Evolutionary conservation across 2,888 invertebrate species (phyloP), one percentile per base, ranked within the genome.

Genomic region (Mylabris sibirica): DNA sequence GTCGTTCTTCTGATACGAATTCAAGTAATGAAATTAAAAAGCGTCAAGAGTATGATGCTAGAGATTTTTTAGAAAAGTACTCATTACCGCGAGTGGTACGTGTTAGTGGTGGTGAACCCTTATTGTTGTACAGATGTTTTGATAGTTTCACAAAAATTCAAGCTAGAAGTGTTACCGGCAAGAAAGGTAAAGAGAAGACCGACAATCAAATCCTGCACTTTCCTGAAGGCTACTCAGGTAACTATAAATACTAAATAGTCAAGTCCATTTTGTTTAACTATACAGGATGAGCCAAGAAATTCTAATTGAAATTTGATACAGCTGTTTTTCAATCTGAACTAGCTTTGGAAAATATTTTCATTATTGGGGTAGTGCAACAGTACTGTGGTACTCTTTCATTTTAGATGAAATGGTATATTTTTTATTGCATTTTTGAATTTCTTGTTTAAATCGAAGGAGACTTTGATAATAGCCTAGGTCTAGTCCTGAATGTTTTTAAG

Each of bases 151-250:
- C 89, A 79, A 87, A 90, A 76, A 89, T 90, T 72, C 89, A 90
- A 81, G 90, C 90, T 11, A 88, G 88, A 65, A 89, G 89, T 64
- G 78, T 89, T 72, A 82, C 86, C 11, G 87, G 87, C 67, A 88
- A 87, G 83, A 88, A 88, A 74, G 88, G 88, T 63, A 89, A 80
- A 68, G 82, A 82, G 64, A 88, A 78, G 79, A 79, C 87, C 73
- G 88, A 89, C 17, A 88, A 88, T 20, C 88, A 89, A 74, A 86
- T 89, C 66, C 83, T 90, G 72, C 89, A 89, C 77, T 90, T 90
- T 80, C 90, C 90, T 73, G 90, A 90, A 81, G 89, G 89, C 74
- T 90, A 90, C 84, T 88, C 89, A 83, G 90, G 90, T 90, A 76
- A 88, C 88, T 86, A 30, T 17, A 30, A 65, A 44, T 17, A 38